Conservation (phyloP, 2,888 invertebrate genomes). For the Craniophora ligustri region DNA sequence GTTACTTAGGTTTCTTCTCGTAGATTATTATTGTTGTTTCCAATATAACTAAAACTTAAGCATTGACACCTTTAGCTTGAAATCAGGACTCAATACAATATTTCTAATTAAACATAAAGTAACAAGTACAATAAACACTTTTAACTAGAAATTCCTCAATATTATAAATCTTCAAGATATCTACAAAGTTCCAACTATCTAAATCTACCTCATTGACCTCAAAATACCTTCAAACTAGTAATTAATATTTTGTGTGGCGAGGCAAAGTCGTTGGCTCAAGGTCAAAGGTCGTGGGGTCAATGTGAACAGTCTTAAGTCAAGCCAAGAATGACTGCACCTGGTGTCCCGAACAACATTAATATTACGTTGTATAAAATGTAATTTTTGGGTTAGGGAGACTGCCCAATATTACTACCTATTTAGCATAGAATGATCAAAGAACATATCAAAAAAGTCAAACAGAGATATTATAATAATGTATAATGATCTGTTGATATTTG, state of each 20-base stretch:
- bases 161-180: background rate
- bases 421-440: no score
- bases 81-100: no score
- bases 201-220: background rate
- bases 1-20: no score
- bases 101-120: no score
- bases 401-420: no score
- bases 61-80: no score
- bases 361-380: constrained; percentile 9
- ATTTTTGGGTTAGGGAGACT: background rate
- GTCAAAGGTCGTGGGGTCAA: background rate
- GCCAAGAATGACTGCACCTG: constrained; percentile 11
- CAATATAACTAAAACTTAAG: no score
- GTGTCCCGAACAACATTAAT: constrained; percentile 16
- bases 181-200: background rate
- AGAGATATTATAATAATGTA: no score
- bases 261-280: background rate
- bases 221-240: background rate
- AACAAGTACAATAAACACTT: no score
- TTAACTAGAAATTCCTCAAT: background rate
- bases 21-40: no score
- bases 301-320: background rate
- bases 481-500: no score
- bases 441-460: no score
- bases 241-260: background rate